Base-by-base conservation (phyloP, 2,888 invertebrate species). In the Limnephilus marmoratus region DNA sequence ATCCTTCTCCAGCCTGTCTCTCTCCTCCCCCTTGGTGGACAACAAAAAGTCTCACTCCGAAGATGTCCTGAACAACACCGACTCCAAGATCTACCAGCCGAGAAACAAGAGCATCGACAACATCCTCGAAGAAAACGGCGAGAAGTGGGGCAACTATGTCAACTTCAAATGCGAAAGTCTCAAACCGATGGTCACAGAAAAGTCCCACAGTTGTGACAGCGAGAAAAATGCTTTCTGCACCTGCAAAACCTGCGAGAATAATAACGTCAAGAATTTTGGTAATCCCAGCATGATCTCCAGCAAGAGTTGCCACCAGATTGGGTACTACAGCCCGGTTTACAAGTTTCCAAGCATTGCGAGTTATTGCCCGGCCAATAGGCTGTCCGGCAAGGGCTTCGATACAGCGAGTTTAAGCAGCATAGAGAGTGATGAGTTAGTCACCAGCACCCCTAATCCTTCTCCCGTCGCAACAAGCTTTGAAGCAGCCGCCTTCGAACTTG, bases 241-340 rank as follows among this genome's bases (percentile, higher is more conserved):
- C 1, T 93, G 93, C 81, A 93, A 93, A 87, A 83, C 90, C 34
- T 93, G 91, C 37, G 92, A 93, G 18, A 85, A 82, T 18, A 91
- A 82, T 49, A 90, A 87, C 15, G 83, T 81, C 7, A 90, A 90
- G 83, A 85, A 41, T n/a, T 85, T 90, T 45, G 80, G 80, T 68
- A 90, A 91, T 90, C 49, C 92, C 12, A 92, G 89, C 85, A 91
- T 93, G 92, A 92, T 92, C 37, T 92, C 93, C 68, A 93, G 93
- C 80, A 94, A 94, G 90, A 93, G 93, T 82, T 93, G 93, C 91
- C 93, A 93, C 81, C 93, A 94, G 92, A 93, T 93, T 49, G 93
- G 94, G 83, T 95, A 95, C 94, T 96, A 95, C 95, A 96, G 95
- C 94, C 96, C 95, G 92, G 96, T 95, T 68, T 96, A 95, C 95